Conservation (phyloP, 2,113 vertebrate genomes). For the Dendrocopos noguchii region DNA sequence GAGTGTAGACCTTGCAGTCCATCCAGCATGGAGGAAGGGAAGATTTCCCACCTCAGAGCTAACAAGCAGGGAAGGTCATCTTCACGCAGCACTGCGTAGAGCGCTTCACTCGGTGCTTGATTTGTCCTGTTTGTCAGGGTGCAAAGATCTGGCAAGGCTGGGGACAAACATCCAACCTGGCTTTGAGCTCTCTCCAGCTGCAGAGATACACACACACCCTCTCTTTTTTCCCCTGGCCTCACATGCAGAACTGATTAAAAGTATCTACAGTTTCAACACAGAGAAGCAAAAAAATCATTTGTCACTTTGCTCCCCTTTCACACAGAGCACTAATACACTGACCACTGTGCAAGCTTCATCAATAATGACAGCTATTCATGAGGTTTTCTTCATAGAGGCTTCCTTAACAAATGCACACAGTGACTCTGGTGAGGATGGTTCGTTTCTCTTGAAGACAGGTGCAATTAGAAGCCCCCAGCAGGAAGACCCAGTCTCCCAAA, state of each 20-base stretch:
- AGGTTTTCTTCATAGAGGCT: background rate
- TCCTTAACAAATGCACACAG: background rate
- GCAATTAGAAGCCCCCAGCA: background rate
- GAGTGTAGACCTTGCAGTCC: background rate
- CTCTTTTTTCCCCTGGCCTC: fast-evolving
- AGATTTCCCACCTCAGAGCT: background rate
- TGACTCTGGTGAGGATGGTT: background rate
- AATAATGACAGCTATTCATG: background rate
- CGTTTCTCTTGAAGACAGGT: background rate
- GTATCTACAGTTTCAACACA: background rate
- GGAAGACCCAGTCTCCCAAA: fast-evolving
- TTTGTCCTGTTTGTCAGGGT: fast-evolving
- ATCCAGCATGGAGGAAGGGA: background rate
- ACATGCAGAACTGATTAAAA: background rate
- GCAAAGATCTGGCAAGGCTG: background rate
- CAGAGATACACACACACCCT: background rate
- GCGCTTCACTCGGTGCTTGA: background rate
- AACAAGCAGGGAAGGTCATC: background rate
- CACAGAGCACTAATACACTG: fast-evolving
- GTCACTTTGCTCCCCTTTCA: background rate
- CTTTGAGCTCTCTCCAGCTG: background rate
- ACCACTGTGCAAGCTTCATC: background rate
- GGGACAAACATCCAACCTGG: fast-evolving
- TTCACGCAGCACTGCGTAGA: background rate
- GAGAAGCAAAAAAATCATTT: background rate